Evolutionary conservation across 2,797 vertebrate genomes (phyloP).

Genomic region (Balearica regulorum): DNA sequence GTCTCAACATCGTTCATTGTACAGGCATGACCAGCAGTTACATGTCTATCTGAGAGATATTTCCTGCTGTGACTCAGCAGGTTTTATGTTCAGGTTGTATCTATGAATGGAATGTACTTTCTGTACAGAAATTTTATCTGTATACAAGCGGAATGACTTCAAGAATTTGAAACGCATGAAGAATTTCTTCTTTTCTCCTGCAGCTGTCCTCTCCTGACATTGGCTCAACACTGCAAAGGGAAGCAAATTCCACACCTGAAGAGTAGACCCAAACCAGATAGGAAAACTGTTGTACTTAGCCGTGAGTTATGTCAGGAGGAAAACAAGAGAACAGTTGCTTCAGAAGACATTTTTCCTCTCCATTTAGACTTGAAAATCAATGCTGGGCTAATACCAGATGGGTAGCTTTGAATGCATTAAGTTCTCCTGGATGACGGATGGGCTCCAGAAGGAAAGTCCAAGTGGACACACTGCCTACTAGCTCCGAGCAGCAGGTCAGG

Average conservation of each 20-base stretch:
- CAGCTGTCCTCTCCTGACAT: not conserved
- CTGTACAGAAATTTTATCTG: not conserved
- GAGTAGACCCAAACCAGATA: not conserved
- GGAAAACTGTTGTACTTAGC: not conserved
- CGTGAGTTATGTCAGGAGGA: not conserved
- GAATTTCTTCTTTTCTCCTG: not conserved
- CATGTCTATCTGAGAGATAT: not conserved
- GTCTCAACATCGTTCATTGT: not conserved
- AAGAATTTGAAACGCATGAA: not conserved
- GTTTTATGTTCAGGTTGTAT: not conserved
- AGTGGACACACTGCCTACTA: not conserved
- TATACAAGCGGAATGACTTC: not conserved
- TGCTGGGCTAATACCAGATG: not conserved
- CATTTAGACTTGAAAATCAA: not conserved
- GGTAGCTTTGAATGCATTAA: not conserved
- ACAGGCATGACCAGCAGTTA: not conserved
- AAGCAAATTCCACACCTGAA: not conserved
- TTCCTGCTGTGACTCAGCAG: not conserved
- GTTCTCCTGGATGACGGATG: not conserved
- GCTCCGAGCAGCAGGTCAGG: not conserved
- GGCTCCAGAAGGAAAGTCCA: not conserved
- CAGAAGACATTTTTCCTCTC: not conserved
- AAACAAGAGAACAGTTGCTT: not conserved
- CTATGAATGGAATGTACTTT: not conserved
- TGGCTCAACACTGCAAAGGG: not conserved